Base-by-base conservation (phyloP, 2,888 invertebrate species). In the Automeris io region DNA sequence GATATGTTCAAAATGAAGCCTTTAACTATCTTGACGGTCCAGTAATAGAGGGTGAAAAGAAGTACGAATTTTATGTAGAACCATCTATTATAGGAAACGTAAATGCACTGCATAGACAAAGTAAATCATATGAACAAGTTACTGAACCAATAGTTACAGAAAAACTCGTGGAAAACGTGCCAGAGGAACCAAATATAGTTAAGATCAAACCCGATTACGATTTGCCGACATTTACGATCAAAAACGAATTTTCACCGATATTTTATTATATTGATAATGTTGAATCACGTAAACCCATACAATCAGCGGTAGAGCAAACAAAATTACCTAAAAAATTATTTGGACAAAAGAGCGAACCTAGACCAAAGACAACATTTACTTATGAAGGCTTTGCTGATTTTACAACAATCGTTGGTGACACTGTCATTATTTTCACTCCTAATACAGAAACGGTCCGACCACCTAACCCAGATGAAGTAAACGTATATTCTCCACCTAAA, bases 341-440 rank as follows among this genome's bases (percentile, higher is more conserved):
- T 59, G 87, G 87, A 33, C 82, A 85, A 62, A 88, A 86, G 53
- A 81, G 74, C 46, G 87, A 87, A 63, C 77, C 81, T 23, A 75
- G 80, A 57, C 74, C 80, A 38, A 82, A 86, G 58, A 87, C 78
- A 65, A 87, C 88, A 0, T 86, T 95, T 5, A 97, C 96, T 0
- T 96, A 96, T 60, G 93, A 92, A 40, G 97, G 97, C 13, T 97
- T 97, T 73, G 95, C 96, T 31, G 96, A 97, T 73, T 97, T 97
- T 60, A 96, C 95, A 2, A 97, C 97, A 0, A 91, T 95, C 5
- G 96, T 97, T 33, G 96, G 96, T 36, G 95, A 95, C 49, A 96
- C 96, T 8, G 93, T 97, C 1, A 96, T 97, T 46, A 90, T 97
- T 9, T 97, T 97, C 62, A 93, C 94, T 8, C 97, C 97, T 0